Percentiles rank a stretch among this genome's conserved stretches.
These are phyloP conservation scores for Elymnias hypermnestra DNA, from an alignment of 1,140 invertebrate species.

Conservation along the genomic window DNA sequence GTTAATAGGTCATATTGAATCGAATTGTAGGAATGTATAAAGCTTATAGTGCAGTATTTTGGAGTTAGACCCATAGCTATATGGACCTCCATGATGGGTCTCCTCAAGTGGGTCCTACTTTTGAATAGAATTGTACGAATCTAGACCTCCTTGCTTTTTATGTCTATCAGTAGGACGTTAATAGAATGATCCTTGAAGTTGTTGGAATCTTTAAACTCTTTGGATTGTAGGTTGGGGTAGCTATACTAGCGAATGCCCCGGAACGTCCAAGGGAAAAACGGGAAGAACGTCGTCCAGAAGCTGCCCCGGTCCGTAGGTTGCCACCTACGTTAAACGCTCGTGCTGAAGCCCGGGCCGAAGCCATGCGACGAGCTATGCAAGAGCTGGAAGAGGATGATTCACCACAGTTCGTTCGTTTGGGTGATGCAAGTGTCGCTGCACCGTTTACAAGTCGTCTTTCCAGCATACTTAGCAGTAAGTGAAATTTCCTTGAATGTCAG, in stretches of 20 bases:
- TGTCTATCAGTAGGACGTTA: too few relatives aligned
- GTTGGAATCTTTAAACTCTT: background rate
- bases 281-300: slow-evolving; percentile 37
- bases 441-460: slow-evolving; percentile 99
- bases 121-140: too few relatives aligned
- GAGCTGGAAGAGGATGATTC: slow-evolving; percentile 95
- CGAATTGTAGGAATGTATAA: too few relatives aligned
- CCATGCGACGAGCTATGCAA: slow-evolving; percentile 87
- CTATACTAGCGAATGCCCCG: slow-evolving; percentile 91
- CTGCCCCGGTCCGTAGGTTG: slow-evolving; percentile 45
- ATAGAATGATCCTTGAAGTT: too few relatives aligned
- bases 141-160: too few relatives aligned
- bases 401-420: slow-evolving; percentile 92
- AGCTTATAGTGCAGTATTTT: too few relatives aligned
- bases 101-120: too few relatives aligned
- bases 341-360: slow-evolving; percentile 41
- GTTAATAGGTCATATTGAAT: too few relatives aligned
- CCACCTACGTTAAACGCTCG: slow-evolving; percentile 33
- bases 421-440: slow-evolving; percentile 99
- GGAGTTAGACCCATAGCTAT: too few relatives aligned
- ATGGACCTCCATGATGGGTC: too few relatives aligned
- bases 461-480: slow-evolving; percentile 96
- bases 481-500: too few relatives aligned
- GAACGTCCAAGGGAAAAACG: slow-evolving; percentile 70
- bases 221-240: slow-evolving; percentile 81